Conservation (phyloP, 2,113 vertebrate species). For the Sander lucioperca region DNA sequence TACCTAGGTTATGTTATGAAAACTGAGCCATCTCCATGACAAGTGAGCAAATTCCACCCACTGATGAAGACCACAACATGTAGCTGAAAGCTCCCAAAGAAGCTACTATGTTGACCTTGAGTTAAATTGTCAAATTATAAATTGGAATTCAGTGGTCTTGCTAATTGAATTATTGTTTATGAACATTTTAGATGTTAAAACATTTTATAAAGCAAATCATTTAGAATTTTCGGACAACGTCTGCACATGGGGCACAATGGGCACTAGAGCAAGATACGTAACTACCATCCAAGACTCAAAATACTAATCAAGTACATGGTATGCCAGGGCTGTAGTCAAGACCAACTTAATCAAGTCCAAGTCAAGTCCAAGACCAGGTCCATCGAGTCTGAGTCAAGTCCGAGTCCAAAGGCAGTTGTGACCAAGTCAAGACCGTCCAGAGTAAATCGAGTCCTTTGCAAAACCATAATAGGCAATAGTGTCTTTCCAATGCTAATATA, state of each 20-base stretch:
- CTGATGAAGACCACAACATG: not conserved
- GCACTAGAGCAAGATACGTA: not conserved
- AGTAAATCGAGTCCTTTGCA: too few species aligned
- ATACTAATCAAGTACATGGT: not conserved
- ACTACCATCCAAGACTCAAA: not conserved
- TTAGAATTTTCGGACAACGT: not conserved
- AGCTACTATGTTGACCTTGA: not conserved
- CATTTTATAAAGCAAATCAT: not conserved
- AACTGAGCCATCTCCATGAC: not conserved
- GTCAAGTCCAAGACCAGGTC: too few species aligned
- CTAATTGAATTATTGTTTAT: not conserved
- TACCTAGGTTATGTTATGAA: not conserved
- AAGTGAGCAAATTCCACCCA: not conserved
- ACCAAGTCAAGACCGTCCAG: too few species aligned
- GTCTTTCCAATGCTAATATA: too few species aligned
- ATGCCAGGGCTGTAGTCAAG: too few species aligned
- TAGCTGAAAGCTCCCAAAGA: not conserved
- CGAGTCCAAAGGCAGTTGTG: too few species aligned
- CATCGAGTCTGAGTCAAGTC: too few species aligned
- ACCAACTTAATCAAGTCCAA: too few species aligned
- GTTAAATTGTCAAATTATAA: not conserved
- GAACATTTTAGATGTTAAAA: not conserved
- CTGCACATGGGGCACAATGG: not conserved
- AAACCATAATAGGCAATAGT: too few species aligned
- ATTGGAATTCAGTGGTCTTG: not conserved